These are phyloP conservation scores for Bubo blakistoni DNA, from an alignment of 2,113 vertebrate species.

Conservation along the genomic window DNA sequence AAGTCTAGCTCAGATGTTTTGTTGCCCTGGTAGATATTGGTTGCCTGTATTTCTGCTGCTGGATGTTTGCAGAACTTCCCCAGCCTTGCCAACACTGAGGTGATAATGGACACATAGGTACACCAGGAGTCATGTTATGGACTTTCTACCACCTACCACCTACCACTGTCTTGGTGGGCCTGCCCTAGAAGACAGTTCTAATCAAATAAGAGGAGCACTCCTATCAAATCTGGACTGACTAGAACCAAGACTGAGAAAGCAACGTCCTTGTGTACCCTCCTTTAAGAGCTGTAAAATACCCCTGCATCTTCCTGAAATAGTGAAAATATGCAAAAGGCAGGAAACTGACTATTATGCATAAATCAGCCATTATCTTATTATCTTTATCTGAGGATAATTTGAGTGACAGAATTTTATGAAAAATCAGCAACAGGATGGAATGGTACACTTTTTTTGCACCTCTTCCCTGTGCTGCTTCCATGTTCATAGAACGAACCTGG, in stretches of 20 bases:
- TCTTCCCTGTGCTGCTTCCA: neutral
- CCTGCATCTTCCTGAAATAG: neutral
- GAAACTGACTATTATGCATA: neutral
- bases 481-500: neutral
- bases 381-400: neutral
- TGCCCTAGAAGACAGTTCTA: neutral
- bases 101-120: neutral
- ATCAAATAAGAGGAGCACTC: neutral
- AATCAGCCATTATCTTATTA: neutral
- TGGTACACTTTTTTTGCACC: neutral
- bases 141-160: neutral
- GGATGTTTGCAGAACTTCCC: neutral
- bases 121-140: neutral
- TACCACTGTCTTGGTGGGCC: rapidly evolving
- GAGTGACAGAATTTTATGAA: neutral
- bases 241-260: neutral
- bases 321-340: neutral
- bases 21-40: neutral
- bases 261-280: neutral
- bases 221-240: neutral
- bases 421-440: neutral
- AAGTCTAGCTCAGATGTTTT: neutral
- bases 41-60: neutral
- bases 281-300: neutral
- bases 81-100: neutral